Percentiles rank a stretch among this genome's conserved stretches.
phyloP scores from a whole-genome alignment of 2,888 invertebrate genomes.

The Caenorhabditis sulstoni region DNA sequence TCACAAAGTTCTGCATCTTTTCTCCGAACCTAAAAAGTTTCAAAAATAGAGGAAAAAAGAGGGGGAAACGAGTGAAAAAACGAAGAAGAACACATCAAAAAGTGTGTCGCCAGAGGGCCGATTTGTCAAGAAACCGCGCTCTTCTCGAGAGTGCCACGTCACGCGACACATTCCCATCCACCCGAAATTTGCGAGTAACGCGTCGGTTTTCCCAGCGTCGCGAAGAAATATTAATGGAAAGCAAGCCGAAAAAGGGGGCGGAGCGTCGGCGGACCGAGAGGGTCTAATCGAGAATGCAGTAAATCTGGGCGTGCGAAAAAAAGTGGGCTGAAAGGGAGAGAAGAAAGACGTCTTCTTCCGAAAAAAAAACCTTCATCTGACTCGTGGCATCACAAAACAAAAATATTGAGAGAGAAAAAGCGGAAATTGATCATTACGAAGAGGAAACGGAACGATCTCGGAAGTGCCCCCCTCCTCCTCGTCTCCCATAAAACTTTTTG shows the following conservation, averaged over 20 bases:
- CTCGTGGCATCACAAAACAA: background rate
- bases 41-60: background rate
- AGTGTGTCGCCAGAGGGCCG: constrained; percentile 42
- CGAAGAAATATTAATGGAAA: constrained; percentile 28
- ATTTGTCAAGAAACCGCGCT: constrained; percentile 35
- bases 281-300: constrained; percentile 48
- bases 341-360: background rate
- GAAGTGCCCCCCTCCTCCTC: too few relatives aligned
- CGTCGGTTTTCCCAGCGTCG: background rate
- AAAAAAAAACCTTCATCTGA: background rate
- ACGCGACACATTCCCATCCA: too few relatives aligned
- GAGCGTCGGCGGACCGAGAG: background rate
- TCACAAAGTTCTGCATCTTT: constrained; percentile 13
- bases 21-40: background rate
- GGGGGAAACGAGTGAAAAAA: constrained; percentile 5
- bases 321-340: background rate
- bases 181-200: constrained; percentile 6
- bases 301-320: constrained; percentile 51
- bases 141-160: constrained; percentile 20
- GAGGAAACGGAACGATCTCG: constrained; percentile 38
- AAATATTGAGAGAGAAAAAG: constrained; percentile 1
- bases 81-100: constrained; percentile 12
- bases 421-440: too few relatives aligned
- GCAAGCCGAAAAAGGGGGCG: constrained; percentile 5
- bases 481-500: background rate